Base-by-base conservation (phyloP, 2,888 invertebrate species). In the Iphiclides podalirius region DNA sequence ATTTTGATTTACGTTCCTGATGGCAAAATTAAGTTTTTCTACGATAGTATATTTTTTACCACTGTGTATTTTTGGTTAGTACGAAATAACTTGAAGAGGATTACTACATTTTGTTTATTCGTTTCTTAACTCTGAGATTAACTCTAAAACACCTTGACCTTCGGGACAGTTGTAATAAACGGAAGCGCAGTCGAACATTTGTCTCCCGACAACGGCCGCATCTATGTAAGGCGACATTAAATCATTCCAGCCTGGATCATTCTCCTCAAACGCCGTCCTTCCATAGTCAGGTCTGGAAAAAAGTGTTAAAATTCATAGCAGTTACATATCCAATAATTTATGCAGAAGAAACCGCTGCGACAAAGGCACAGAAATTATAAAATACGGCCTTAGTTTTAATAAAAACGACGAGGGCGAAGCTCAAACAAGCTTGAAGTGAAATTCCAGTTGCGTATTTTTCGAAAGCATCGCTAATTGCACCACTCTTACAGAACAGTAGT, bases 141-240 rank as follows among this genome's bases (percentile, higher is more conserved):
- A 69, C 64, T 94, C 93, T 63, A 94, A 76, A 31, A 94, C 67
- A 7, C 92, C 92, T 52, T 88, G 78, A 8, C 91, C 92, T 53
- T 90, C 77, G 11, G 90, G 90, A 63, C 94, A 94, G 1, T 76
- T 77, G n/a, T 79, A 72, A 70, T 92, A 94, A n/a, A 92, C 74
- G 20, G 79, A 81, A 9, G 86, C 69, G 63, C 94, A 94, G 73
- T 93, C 89, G 48, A 90, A 91, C 73, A 92, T 92, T 65, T 88
- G 91, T 54, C 90, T 77, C 0, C 94, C 94, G 28, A 91, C 91
- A 26, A 76, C 76, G 9, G 92, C 90, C 0, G 94, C 94, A 52
- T 92, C 91, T 13, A 79, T 71, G 69, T 94, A 94, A 9, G 70
- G 67, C 0, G 74, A 62, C 72, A 87, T 76, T 1, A 63, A 49